Base-by-base conservation (phyloP, 2,797 vertebrate species). In the Cyclura pinguis region DNA sequence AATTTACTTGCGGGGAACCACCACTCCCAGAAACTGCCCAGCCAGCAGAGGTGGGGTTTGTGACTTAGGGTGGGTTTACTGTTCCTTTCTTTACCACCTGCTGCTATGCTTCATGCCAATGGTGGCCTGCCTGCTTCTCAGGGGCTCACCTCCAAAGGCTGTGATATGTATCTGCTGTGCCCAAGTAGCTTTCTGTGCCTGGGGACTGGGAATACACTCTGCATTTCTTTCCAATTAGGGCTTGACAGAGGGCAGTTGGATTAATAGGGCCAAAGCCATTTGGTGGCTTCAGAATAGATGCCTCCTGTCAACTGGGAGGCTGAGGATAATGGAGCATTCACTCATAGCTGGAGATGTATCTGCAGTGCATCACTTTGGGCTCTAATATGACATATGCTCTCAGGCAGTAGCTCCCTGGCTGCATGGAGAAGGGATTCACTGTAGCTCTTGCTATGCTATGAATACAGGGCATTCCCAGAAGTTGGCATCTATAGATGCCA, bases 201-300 rank as follows among this genome's bases (percentile, higher is more conserved):
- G 20, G 67, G 42, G 42, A 1, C 18, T 50, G 42, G 47, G 1
- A 32, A 72, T 47, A 7, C 3, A 1, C 69, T 76, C 69, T 84
- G 57, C 38, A 18, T 64, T 89, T 52, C 72, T 10, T 83, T 83
- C 52, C 22, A 27, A 76, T 64, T 84, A 73, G 20, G 14, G 18
- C 7, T 50, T 76, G 88, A 64, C 80, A 76, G 80, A 42, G 69
- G 69, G 69, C 67, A 82, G 74, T 83, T 47, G 50, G 78, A 38
- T 13, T 84, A 83, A 84, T 62, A 55, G 80, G 38, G 35, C 80
- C 35, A 83, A 73, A 74, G 80, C 27, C 73, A 29, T 73, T 89
- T 24, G 55, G 80, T 62, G 80, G 18, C 38, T 76, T 76, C 64
- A 62, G 12, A 24, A 52, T 67, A 76, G 76, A 89, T 89, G 81